Evolutionary conservation across 2,888 invertebrate species (phyloP).

Genomic region (Pyrrhosoma nymphula): DNA sequence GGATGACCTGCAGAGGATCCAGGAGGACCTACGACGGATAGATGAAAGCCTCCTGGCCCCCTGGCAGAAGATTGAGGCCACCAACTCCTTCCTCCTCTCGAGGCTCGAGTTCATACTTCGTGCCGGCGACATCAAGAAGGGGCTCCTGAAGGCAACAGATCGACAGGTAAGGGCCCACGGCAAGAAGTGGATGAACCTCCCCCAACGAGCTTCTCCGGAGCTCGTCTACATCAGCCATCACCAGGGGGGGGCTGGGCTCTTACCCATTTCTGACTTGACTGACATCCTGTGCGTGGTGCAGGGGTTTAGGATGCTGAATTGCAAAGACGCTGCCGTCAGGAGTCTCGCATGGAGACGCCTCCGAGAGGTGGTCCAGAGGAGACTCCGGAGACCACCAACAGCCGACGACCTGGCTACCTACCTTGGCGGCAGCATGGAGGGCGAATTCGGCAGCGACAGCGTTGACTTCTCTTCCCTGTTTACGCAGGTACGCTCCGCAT

Average conservation of each 20-base stretch:
- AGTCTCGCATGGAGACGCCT: background rate
- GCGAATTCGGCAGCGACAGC: slow-evolving; percentile 68
- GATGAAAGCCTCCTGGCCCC: slow-evolving; percentile 73
- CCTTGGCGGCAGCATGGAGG: too few species aligned
- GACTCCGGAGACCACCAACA: background rate
- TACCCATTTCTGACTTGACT: slow-evolving; percentile 74
- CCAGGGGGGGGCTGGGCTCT: slow-evolving; percentile 73
- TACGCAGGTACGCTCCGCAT: background rate
- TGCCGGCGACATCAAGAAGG: slow-evolving; percentile 73
- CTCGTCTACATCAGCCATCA: slow-evolving; percentile 72
- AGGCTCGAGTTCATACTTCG: slow-evolving; percentile 73
- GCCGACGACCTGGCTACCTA: slow-evolving; percentile 65
- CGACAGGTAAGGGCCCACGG: slow-evolving; percentile 72
- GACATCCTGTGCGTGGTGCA: slow-evolving; percentile 74
- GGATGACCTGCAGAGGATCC: slow-evolving; percentile 69
- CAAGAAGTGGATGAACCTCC: slow-evolving; percentile 74
- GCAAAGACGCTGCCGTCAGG: background rate
- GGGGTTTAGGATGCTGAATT: background rate
- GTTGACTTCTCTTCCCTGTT: slow-evolving; percentile 67
- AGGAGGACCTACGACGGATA: too few species aligned
- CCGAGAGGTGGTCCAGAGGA: background rate
- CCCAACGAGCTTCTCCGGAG: slow-evolving; percentile 74
- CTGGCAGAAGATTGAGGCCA: slow-evolving; percentile 72
- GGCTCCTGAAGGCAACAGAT: slow-evolving; percentile 72
- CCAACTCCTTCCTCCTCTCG: slow-evolving; percentile 72